Conservation (phyloP, 2,888 invertebrate genomes). For the Autographa pulchrina region DNA sequence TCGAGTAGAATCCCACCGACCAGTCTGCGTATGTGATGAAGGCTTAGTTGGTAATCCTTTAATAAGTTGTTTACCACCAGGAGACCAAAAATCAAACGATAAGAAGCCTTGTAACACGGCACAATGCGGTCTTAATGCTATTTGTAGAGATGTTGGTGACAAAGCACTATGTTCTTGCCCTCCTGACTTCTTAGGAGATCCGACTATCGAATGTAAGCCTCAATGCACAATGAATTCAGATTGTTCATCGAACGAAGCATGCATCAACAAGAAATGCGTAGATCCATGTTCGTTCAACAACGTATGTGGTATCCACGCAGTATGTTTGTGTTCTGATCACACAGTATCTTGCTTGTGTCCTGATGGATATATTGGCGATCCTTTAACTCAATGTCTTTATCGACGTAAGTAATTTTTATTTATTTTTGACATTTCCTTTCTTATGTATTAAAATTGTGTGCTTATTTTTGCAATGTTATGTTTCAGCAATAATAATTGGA, state of each 20-base stretch:
- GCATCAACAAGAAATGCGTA: constrained; percentile 92
- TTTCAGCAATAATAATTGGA: constrained; percentile 87
- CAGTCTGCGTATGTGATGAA: constrained; percentile 93
- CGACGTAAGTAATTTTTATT: constrained; percentile 79
- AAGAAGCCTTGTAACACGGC: constrained; percentile 92
- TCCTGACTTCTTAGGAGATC: constrained; percentile 94
- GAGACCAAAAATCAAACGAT: constrained; percentile 82
- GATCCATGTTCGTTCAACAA: constrained; percentile 92
- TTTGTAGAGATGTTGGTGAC: constrained; percentile 92
- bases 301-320: constrained; percentile 94
- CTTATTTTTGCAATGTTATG: constrained; percentile 1
- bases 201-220: constrained; percentile 93
- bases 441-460: neutral
- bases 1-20: constrained; percentile 93
- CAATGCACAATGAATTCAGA: constrained; percentile 96
- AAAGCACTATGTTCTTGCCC: constrained; percentile 94
- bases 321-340: constrained; percentile 94
- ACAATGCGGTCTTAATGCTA: constrained; percentile 94
- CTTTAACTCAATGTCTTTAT: constrained; percentile 92
- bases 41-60: constrained; percentile 94
- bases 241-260: constrained; percentile 93
- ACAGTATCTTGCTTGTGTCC: constrained; percentile 95
- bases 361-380: constrained; percentile 94
- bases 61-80: constrained; percentile 91
- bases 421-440: constrained; percentile 5